A percentile compares a stretch with the other conserved stretches of the same genome.
Conservation (phyloP, 2,797 vertebrate species). For the Cossypha caffra region DNA sequence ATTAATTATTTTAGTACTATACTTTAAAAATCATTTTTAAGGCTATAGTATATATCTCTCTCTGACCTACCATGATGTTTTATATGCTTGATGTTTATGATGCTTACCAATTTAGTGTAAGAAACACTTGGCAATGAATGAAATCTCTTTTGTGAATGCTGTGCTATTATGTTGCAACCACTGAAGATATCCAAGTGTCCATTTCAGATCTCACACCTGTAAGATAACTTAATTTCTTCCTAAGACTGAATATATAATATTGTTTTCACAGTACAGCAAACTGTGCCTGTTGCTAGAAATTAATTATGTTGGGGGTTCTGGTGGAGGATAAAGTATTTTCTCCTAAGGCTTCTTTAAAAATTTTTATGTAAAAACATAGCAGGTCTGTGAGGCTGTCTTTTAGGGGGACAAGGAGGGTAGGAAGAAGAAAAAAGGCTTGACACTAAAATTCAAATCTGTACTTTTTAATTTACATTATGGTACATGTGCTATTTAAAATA, state of each 20-base stretch:
- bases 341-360: conserved; percentile 17
- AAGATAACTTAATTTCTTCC: background rate
- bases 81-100: background rate
- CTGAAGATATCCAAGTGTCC: background rate
- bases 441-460: background rate
- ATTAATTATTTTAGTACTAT: background rate
- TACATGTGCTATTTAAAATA: background rate
- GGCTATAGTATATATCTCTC: background rate
- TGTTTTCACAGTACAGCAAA: background rate
- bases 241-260: background rate
- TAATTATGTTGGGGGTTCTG: conserved; percentile 14
- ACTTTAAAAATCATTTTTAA: background rate
- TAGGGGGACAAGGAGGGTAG: accelerated
- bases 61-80: background rate
- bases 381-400: background rate
- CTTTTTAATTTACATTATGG: background rate
- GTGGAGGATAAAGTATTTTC: background rate
- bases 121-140: background rate
- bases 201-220: background rate
- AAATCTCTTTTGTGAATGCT: background rate
- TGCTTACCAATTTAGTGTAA: background rate
- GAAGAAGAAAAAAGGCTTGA: background rate
- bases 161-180: background rate
- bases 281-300: background rate
- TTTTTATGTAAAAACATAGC: background rate